Evolutionary conservation across 2,113 vertebrate species (phyloP), one percentile per base, ranked within the genome.

Genomic region (Larimichthys crocea): DNA sequence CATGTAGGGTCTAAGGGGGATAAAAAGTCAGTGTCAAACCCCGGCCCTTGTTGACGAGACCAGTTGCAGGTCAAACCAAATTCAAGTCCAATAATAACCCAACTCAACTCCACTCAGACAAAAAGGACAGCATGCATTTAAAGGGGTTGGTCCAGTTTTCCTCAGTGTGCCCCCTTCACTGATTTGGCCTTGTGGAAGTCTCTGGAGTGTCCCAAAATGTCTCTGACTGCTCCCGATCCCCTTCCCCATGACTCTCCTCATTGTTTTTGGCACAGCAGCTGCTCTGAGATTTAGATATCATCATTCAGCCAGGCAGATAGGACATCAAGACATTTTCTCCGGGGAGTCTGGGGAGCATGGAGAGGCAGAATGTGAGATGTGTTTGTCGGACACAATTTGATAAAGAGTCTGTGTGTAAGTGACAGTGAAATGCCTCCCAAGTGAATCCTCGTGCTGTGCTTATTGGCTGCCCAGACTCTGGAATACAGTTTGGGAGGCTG

Each of bases 231-330:
- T 88, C 77, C 71, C 64, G 75, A 83, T 86, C 80, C 83, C 62
- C 76, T 80, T 83, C 69, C 70, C 76, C 76, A 74, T 69, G 68
- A 88, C 88, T 84, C 70, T 76, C 22, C 86, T 91, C 88, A 68
- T 90, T 90, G 91, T 89, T 90, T 88, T 88, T 88, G 91, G 89
- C 85, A 86, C 78, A 88, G 88, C 92, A 94, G 93, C 93, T 94
- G 93, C 92, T 89, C 77, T 44, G 90, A 86, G 91, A 94, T 93
- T 93, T 93, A 93, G 93, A 93, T 91, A 88, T 94, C 93, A 94
- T 94, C 90, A 92, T 94, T 95, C 93, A 94, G 92, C 82, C 80
- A 85, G 87, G 89, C 90, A 89, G 89, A 89, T 77, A 88, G 91
- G 76, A 93, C 92, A 93, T 91, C 71, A 74, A 88, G 89, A 88